Evolutionary conservation across 2,113 vertebrate genomes (phyloP).

Genomic region (Pandion haliaetus): DNA sequence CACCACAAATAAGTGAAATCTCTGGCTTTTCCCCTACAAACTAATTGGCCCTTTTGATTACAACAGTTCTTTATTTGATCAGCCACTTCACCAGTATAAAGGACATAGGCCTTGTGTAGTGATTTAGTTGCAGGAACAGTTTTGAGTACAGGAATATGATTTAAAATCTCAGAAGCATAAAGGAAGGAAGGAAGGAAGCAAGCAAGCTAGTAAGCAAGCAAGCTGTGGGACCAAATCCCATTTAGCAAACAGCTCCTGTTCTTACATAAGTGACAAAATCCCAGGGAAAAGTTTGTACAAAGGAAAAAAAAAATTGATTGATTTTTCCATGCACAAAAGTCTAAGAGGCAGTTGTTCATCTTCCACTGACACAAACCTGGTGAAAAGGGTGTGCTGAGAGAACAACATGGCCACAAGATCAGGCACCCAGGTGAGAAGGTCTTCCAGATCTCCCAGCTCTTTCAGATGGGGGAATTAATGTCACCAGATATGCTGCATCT

Average conservation of each 20-base stretch:
- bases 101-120: neutral
- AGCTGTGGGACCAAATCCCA: neutral
- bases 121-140: neutral
- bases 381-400: neutral
- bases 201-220: neutral
- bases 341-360: neutral
- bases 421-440: neutral
- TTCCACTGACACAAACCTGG: neutral
- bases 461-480: neutral
- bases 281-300: neutral
- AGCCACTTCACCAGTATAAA: neutral
- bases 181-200: neutral
- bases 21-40: neutral
- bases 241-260: neutral
- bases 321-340: neutral
- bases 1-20: neutral
- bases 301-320: neutral
- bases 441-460: neutral
- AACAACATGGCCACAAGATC: neutral
- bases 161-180: neutral
- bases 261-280: neutral
- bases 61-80: neutral
- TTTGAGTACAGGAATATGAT: neutral
- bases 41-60: neutral
- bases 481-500: neutral